Base-by-base conservation (phyloP, 2,113 vertebrate species). In the Eolophus roseicapilla region DNA sequence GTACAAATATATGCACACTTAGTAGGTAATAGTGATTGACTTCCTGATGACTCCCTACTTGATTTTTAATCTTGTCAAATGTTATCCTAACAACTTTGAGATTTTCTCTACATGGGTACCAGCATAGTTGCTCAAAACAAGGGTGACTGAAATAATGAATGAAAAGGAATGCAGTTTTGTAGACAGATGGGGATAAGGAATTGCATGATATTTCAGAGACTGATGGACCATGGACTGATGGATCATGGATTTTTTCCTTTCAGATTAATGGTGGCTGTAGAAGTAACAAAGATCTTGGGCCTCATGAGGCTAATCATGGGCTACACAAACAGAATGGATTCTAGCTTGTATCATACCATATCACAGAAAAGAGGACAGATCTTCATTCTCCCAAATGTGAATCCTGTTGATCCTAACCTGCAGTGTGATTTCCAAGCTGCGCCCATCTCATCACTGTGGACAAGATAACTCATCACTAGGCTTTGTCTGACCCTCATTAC, bases 281-380 rank as follows among this genome's bases (percentile, higher is more conserved):
- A 65, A 81, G 13, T 47, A 65, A 50, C 9, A 16, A 81, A 80
- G 25, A 49, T 15, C 47, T 77, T 60, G 17, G 83, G 27, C 23
- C 8, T 80, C 16, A 25, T 19, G 13, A 83, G 9, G 11, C 28
- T 9, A 49, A 28, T 50, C 7, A 39, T 28, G 33, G 29, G 23
- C 47, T 50, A 59, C 10, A 84, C 11, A 69, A 29, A 64, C 13
- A 31, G 11, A n/a, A 70, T 31, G 44, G 24, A 75, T 71, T 63
- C 41, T 15, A 44, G 13, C 2, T 0, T 2, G 0, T 63, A 35
- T n/a, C 31, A 73, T 33, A 50, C 3, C 37, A 73, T 21, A 60
- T 8, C 19, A 71, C 2, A 7, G 43, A 35, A 78, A 69, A 87
- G 31, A 77, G 50, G 8, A 33, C 19, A 86, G 47, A 44, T 11